Evolutionary conservation across 2,888 invertebrate genomes (phyloP).

Genomic region (Theodoxus fluviatilis): DNA sequence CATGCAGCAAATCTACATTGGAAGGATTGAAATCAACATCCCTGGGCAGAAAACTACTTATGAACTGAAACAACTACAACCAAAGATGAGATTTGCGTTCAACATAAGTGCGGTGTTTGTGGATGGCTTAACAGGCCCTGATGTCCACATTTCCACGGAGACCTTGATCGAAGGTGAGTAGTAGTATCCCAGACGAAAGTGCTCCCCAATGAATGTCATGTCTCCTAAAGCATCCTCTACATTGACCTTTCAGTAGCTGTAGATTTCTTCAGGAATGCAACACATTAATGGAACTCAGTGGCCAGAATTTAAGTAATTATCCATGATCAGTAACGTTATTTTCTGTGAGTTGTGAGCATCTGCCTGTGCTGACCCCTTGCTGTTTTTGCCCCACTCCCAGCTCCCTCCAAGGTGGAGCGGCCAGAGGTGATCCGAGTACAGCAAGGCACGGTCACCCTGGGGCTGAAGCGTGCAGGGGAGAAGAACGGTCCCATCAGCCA

Average conservation of each 20-base stretch:
- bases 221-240: too few relatives aligned
- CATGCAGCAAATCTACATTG: constrained; percentile 37
- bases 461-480: constrained; percentile 77
- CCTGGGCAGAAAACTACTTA: constrained; percentile 44
- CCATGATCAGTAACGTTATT: background rate
- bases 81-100: constrained; percentile 60
- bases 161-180: constrained; percentile 55
- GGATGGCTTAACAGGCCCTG: constrained; percentile 50
- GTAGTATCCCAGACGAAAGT: too few relatives aligned
- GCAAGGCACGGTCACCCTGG: constrained; percentile 43
- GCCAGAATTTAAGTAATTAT: background rate
- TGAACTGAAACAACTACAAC: constrained; percentile 51
- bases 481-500: constrained; percentile 97
- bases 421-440: constrained; percentile 40
- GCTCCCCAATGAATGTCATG: too few relatives aligned
- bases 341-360: background rate
- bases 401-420: constrained; percentile 43
- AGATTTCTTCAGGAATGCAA: background rate
- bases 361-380: too few relatives aligned
- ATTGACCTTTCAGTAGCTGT: too few relatives aligned
- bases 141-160: constrained; percentile 47
- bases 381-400: constrained; percentile 38
- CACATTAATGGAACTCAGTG: background rate
- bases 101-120: constrained; percentile 61
- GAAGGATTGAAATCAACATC: constrained; percentile 37